These are phyloP conservation scores for Takifugu ocellatus DNA, from an alignment of 2,797 vertebrate genomes.

Conservation along the genomic window DNA sequence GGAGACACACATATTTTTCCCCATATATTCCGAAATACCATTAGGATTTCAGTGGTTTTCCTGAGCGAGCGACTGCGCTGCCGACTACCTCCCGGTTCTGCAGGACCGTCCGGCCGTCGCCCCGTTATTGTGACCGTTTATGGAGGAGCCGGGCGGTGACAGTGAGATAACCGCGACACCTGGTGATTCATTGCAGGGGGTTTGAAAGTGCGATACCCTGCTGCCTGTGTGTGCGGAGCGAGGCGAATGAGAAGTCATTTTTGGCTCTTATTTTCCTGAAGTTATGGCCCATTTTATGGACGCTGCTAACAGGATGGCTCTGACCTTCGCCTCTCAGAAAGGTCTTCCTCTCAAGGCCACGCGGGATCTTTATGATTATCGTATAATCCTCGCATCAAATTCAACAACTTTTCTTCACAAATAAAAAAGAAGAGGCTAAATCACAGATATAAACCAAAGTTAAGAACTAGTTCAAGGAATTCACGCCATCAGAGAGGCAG, in stretches of 20 bases:
- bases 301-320: not conserved
- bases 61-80: constrained; percentile 11
- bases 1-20: constrained; percentile 21
- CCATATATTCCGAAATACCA: constrained; percentile 14
- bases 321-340: constrained; percentile 2
- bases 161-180: constrained; percentile 24
- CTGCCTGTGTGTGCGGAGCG: constrained; percentile 11
- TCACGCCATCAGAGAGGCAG: no score
- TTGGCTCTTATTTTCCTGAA: not conserved
- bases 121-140: constrained; percentile 9
- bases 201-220: constrained; percentile 32
- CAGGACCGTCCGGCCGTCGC: constrained; percentile 7
- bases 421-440: not conserved
- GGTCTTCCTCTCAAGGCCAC: not conserved
- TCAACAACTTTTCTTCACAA: not conserved
- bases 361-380: not conserved
- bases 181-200: constrained; percentile 33
- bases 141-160: constrained; percentile 23
- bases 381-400: not conserved
- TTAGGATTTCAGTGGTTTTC: constrained; percentile 26
- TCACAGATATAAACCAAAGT: not conserved
- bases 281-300: constrained; percentile 5
- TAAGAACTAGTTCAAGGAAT: no score
- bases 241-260: constrained; percentile 12
- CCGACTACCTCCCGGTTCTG: not conserved